Evolutionary conservation across 2,113 vertebrate species (phyloP).

Genomic region (Corapipo altera): DNA sequence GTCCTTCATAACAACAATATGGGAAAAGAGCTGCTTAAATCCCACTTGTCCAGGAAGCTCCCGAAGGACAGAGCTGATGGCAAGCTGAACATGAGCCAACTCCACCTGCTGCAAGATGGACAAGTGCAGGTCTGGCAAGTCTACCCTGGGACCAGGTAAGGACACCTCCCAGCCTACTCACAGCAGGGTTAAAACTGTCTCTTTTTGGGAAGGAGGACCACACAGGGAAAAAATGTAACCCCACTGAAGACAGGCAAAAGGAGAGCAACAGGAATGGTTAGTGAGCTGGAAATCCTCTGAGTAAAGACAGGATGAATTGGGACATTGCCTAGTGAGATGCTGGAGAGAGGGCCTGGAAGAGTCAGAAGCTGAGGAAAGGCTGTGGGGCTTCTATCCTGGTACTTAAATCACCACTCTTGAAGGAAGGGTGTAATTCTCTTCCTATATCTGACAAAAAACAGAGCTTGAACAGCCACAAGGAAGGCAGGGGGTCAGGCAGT

Average conservation of each 20-base stretch:
- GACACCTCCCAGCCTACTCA: neutral
- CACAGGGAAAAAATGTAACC: neutral
- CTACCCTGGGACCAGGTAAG: neutral
- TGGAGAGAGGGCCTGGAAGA: neutral
- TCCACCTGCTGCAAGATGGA: neutral
- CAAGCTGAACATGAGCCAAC: neutral
- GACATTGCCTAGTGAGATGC: neutral
- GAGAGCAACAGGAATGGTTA: neutral
- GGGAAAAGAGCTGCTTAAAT: neutral
- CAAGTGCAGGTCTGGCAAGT: neutral
- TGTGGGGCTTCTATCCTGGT: neutral
- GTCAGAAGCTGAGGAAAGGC: neutral
- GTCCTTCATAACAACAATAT: fast-evolving
- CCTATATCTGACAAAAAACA: neutral
- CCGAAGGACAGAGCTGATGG: neutral
- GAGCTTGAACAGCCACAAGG: neutral
- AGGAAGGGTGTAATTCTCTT: neutral
- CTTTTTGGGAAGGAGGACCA: neutral
- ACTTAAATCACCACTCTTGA: neutral
- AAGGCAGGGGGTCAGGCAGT: neutral
- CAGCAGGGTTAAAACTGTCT: neutral
- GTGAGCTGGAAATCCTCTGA: neutral
- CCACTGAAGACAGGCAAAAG: neutral
- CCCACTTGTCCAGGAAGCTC: neutral
- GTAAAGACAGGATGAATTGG: neutral